Percentiles rank a stretch among this genome's conserved stretches.
Conservation (phyloP, 2,797 vertebrate species). For the Spondyliosoma cantharus region DNA sequence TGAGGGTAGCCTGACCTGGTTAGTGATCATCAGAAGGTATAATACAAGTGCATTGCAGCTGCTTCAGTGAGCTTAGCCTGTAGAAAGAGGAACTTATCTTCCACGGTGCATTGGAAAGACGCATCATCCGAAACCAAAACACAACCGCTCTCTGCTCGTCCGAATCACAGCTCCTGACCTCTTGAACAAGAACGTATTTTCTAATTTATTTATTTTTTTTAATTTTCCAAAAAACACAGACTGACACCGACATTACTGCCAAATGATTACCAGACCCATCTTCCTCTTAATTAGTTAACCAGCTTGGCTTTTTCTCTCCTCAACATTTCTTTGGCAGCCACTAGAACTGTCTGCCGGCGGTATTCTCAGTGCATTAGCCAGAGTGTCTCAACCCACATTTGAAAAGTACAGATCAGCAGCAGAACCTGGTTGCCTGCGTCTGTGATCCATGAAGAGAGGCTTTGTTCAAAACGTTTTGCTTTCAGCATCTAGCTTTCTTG, state of each 20-base stretch:
- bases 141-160: background rate
- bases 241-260: slow-evolving; percentile 8
- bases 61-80: slow-evolving; percentile 44
- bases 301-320: slow-evolving; percentile 22
- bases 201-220: background rate
- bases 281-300: slow-evolving; percentile 33
- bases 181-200: slow-evolving; percentile 35
- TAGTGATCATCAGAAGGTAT: slow-evolving; percentile 72
- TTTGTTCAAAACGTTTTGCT: slow-evolving; percentile 30
- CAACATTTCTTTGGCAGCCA: slow-evolving; percentile 21
- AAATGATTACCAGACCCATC: slow-evolving; percentile 15
- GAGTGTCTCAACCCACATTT: slow-evolving; percentile 36
- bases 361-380: slow-evolving; percentile 12
- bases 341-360: background rate
- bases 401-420: slow-evolving; percentile 32
- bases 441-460: slow-evolving; percentile 32
- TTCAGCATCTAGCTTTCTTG: background rate
- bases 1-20: slow-evolving; percentile 60
- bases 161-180: slow-evolving; percentile 12
- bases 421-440: slow-evolving; percentile 17
- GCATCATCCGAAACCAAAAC: slow-evolving; percentile 13
- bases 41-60: slow-evolving; percentile 45
- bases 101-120: slow-evolving; percentile 12
- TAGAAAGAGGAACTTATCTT: slow-evolving; percentile 35
- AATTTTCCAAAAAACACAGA: slow-evolving; percentile 18